phyloP scores from a whole-genome alignment of 2,113 vertebrate genomes.

The Myotis brandtii region DNA sequence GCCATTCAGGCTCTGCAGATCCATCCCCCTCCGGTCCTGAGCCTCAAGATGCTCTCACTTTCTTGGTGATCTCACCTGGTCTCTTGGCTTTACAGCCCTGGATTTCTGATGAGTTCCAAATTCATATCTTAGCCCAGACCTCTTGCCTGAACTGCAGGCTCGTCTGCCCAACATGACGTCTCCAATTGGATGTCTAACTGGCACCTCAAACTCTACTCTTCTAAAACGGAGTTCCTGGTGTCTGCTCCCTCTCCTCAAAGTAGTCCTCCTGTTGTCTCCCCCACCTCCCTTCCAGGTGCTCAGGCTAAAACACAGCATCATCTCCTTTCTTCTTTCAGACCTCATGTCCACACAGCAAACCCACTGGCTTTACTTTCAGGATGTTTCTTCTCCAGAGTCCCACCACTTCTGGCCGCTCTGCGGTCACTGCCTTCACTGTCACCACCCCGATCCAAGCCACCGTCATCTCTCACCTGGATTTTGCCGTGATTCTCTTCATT shows the following conservation, averaged over 20 bases:
- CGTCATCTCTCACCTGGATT: background rate
- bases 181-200: background rate
- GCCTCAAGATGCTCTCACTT: background rate
- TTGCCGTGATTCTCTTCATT: background rate
- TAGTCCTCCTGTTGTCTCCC: background rate
- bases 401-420: background rate
- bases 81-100: background rate
- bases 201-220: background rate
- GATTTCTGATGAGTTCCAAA: background rate
- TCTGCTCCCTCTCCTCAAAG: background rate
- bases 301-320: background rate
- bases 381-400: background rate
- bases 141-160: background rate
- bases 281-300: background rate
- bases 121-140: background rate
- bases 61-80: background rate
- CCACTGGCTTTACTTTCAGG: background rate
- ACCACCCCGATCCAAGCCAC: background rate
- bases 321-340: background rate
- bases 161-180: background rate
- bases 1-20: background rate
- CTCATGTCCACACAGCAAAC: background rate
- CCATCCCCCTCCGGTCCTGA: background rate
- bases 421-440: background rate
- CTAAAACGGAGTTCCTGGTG: background rate